phyloP scores from a whole-genome alignment of 2,113 vertebrate species.

The Hypomesus transpacificus region DNA sequence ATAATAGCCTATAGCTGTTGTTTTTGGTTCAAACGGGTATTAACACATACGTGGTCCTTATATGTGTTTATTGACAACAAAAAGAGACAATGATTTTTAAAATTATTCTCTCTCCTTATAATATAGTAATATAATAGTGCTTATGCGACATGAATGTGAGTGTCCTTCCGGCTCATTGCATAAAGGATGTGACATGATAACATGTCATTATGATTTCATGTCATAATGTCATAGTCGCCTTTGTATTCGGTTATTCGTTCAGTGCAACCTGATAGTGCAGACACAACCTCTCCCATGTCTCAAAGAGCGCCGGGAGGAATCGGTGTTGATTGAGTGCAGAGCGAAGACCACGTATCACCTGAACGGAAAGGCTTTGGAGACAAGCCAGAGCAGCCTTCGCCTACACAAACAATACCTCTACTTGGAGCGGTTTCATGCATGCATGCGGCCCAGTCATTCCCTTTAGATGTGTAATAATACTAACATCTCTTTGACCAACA shows the following conservation, averaged over 20 bases:
- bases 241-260: background rate
- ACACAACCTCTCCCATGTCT: slow-evolving; percentile 1
- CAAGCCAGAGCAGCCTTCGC: slow-evolving; percentile 32
- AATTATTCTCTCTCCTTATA: too few species aligned
- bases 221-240: background rate
- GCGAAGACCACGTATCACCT: background rate
- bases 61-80: too few species aligned
- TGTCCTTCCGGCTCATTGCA: too few species aligned
- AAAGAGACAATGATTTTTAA: too few species aligned
- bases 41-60: too few species aligned
- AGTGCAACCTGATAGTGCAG: slow-evolving; percentile 12
- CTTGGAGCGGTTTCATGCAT: slow-evolving; percentile 26
- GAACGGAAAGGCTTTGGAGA: slow-evolving; percentile 27
- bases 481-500: slow-evolving; percentile 30
- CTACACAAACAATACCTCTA: slow-evolving; percentile 20
- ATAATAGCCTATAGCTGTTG: too few species aligned
- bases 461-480: background rate
- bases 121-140: too few species aligned
- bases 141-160: too few species aligned
- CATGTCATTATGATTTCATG: background rate
- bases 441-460: slow-evolving; percentile 45
- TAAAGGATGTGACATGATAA: too few species aligned
- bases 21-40: too few species aligned
- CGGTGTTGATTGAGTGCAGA: slow-evolving; percentile 24
- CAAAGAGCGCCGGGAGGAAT: background rate